Evolutionary conservation across 2,888 invertebrate species (phyloP).

Genomic region (Plagiodera versicolora): DNA sequence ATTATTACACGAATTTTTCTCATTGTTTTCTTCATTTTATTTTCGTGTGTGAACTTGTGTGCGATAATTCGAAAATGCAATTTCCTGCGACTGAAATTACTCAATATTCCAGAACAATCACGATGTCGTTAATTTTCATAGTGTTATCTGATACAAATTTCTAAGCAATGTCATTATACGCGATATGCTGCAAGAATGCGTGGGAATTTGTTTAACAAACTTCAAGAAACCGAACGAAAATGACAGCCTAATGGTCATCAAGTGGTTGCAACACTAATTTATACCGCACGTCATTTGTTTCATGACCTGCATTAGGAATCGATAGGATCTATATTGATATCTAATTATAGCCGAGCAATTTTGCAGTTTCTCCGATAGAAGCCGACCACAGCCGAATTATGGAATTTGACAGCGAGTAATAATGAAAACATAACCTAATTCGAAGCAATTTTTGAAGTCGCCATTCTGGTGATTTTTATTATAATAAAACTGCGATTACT

Average conservation of each 20-base stretch:
- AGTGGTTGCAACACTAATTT: not conserved
- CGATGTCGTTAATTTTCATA: constrained; percentile 6
- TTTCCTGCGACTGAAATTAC: not conserved
- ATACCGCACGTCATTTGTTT: not conserved
- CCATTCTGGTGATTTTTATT: too few relatives aligned
- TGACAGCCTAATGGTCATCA: not conserved
- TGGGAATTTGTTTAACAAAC: not conserved
- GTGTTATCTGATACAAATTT: constrained; percentile 7
- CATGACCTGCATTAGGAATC: not conserved
- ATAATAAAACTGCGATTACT: too few relatives aligned
- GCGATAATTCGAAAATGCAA: not conserved
- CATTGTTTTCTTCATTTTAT: not conserved
- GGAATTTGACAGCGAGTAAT: too few relatives aligned
- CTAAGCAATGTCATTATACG: constrained; percentile 8
- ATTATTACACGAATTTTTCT: too few relatives aligned
- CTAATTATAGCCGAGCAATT: not conserved
- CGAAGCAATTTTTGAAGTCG: too few relatives aligned
- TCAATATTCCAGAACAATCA: constrained; percentile 1
- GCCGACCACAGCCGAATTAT: too few relatives aligned
- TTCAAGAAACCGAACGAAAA: not conserved
- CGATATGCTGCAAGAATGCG: not conserved
- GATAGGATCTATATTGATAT: not conserved
- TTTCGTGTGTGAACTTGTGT: not conserved
- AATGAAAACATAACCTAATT: too few relatives aligned
- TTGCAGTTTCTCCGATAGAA: too few relatives aligned